Evolutionary conservation across 2,113 vertebrate genomes (phyloP).

Genomic region (Chaetops frenatus): DNA sequence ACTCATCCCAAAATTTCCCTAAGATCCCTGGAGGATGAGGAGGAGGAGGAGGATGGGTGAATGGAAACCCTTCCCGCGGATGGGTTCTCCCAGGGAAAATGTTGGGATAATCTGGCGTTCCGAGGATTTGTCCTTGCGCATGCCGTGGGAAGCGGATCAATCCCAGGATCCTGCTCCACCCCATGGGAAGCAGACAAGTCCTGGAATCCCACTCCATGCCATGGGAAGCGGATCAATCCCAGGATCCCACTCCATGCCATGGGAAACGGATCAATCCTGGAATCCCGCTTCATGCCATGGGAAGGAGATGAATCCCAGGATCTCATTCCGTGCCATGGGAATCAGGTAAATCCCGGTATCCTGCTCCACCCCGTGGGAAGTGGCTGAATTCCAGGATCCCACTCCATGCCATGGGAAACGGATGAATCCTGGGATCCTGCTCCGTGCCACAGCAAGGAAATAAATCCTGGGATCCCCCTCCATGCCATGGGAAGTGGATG

Average conservation of each 20-base stretch:
- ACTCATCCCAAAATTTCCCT: background rate
- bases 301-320: too few relatives aligned
- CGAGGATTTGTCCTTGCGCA: background rate
- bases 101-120: background rate
- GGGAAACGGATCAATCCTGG: background rate
- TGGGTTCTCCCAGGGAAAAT: background rate
- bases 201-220: too few relatives aligned
- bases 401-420: too few relatives aligned
- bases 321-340: too few relatives aligned
- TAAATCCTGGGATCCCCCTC: too few relatives aligned
- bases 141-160: too few relatives aligned
- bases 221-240: too few relatives aligned
- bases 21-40: background rate
- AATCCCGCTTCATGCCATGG: background rate
- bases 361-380: accelerated
- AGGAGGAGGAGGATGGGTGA: background rate
- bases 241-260: background rate
- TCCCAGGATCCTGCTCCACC: too few relatives aligned
- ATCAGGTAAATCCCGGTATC: background rate
- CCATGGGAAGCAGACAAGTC: background rate
- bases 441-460: too few relatives aligned
- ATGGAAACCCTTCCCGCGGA: background rate
- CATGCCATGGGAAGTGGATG: too few relatives aligned
- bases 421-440: too few relatives aligned
- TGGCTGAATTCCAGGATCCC: background rate